Base-by-base conservation (phyloP, 2,888 invertebrate genomes). In the Tachina grossa region DNA sequence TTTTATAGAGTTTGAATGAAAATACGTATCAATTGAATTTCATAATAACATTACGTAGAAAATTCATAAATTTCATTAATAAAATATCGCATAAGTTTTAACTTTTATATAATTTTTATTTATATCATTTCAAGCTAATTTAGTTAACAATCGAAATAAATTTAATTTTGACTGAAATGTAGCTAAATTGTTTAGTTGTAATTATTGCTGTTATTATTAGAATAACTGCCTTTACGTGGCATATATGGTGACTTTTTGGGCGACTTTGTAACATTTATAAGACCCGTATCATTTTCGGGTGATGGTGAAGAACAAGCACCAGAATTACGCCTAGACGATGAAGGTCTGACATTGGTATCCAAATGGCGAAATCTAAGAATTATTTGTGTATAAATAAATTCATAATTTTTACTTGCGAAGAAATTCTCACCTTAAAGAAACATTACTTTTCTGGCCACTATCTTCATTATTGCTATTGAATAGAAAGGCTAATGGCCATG, bases 401-500 rank as follows among this genome's bases (percentile, higher is more conserved):
- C 5, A 6, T 31, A 31, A 6, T 31, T 31, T 6, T 6, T 31
- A 2, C 6, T 31, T 31, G 6, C 31, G 31, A 31, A 31, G 0
- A 31, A 31, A 31, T 31, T 31, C 31, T 31, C 6, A 97, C 97
- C 97, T 95, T 87, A 97, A 94, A 9, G 96, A 96, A 81, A 97
- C 94, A 92, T 97, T 96, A 87, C 83, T 85, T 63, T 89, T 88
- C 19, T 93, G 92, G 51, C 95, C 94, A 84, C 95, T 95, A 87
- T 96, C 95, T 77, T 95, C 96, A 88, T 96, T 96, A 84, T 87
- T 89, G 53, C 90, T 90, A 92, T 97, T 97, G 93, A 97, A 96
- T 89, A 98, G 94, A 92, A 97, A 97, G 10, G 97, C 97, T 83
- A 98, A 93, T 6, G 98, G 98, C 97, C 97, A 97, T 91, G 97